Base-by-base conservation (phyloP, 1,140 invertebrate species). In the Anoplophora glabripennis region DNA sequence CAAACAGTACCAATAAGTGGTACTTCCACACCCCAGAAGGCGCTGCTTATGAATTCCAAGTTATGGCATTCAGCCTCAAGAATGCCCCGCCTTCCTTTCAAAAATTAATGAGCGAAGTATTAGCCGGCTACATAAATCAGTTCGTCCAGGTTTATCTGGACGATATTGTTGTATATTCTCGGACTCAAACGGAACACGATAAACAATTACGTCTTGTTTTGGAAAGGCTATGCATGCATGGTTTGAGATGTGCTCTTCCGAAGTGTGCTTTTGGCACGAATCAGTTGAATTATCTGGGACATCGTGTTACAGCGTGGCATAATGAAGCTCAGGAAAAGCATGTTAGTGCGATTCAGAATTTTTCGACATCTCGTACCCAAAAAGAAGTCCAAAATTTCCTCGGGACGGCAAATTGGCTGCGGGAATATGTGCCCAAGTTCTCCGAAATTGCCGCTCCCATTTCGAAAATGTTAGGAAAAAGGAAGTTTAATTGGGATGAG, bases 11-110 rank as follows among this genome's bases (percentile, higher is more conserved):
- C 7, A 61, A 45, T 53, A 70, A 42, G 57, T 68, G 56, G 71
- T 69, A n/a, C 1, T 75, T 75, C 62, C 48, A 63, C 0, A 54
- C 69, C 7, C 68, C 69, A 10, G 65, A 63, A 11, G 51, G 57
- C 12, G 69, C 70, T 12, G 11, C 15, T 7, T 59, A 59, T 45
- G 49, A 53, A 14, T 75, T 74, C 54, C 63, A 53, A 14, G 10
- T 44, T 4, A 72, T 68, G 52, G 56, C 68, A 8, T 73, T 72
- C 51, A 72, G 72, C 1, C 18, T 73, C 2, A 61, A 47, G 21
- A 73, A 69, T 36, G 72, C 69, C 1, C 72, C 73, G 0, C 60
- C 67, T 0, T 64, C 65, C 0, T 74, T 73, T 57, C 68, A 72
- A 60, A 44, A 49, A n/a, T 64, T 61, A 28, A 58, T 75, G 12